Percentiles rank a stretch among this genome's conserved stretches.
Evolutionary conservation across 2,113 vertebrate species (phyloP).

Genomic region (Mus musculus): DNA sequence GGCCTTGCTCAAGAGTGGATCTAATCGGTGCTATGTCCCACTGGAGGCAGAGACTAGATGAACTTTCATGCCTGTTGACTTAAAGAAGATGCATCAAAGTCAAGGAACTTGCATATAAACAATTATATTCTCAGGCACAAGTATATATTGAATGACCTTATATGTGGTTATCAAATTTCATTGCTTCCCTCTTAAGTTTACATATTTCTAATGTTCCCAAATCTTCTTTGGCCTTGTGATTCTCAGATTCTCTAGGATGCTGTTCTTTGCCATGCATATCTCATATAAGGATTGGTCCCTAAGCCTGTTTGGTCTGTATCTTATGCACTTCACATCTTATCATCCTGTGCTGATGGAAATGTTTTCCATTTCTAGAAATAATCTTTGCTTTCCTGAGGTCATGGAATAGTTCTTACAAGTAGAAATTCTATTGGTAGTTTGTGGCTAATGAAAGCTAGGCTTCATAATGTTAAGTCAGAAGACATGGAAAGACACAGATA

Average conservation of each 20-base stretch:
- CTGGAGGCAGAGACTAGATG: not conserved
- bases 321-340: not conserved
- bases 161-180: not conserved
- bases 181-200: not conserved
- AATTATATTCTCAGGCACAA: not conserved
- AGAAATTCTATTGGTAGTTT: not conserved
- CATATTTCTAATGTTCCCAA: not conserved
- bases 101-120: not conserved
- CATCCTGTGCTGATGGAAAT: not conserved
- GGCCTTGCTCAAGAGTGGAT: not conserved
- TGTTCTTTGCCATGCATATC: not conserved
- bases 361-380: conserved; percentile 17
- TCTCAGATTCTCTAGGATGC: not conserved
- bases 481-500: not conserved
- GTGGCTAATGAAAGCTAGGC: not conserved
- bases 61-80: not conserved
- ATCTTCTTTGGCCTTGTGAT: too few species aligned
- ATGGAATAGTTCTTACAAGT: not conserved
- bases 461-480: not conserved
- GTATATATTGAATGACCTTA: not conserved
- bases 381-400: not conserved
- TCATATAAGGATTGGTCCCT: not conserved
- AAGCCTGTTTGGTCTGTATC: not conserved
- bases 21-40: not conserved
- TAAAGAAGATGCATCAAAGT: not conserved